Evolutionary conservation across 2,113 vertebrate genomes (phyloP), one percentile per base, ranked within the genome.

Genomic region (Bubo blakistoni): DNA sequence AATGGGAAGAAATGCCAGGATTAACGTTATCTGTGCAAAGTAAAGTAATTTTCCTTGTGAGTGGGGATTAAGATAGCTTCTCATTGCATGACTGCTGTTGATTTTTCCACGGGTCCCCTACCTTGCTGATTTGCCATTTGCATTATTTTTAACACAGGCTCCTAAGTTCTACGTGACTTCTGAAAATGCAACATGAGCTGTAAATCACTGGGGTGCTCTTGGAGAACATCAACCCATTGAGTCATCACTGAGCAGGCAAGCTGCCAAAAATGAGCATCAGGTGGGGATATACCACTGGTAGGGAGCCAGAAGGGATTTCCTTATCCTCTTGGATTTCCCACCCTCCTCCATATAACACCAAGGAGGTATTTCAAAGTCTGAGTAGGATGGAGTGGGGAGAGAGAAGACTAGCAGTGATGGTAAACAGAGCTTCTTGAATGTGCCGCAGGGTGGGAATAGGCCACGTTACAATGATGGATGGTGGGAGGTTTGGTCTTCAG

Each of bases 391-490:
- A 67, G 26, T 9, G 26, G 30, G 26, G 13, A 47, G 54, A 46
- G 26, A 86, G 27, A 66, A 40, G 29, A 38, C 16, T 22, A 26
- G n/a, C 1, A 1, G 14, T 32, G 46, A 29, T 36, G 30, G 19
- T 61, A 32, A 65, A 9, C 0, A 0, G n/a, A 70, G 24, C 6
- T 65, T 76, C 40, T 49, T 71, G 40, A 18, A 51, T 70, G 42
- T 74, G 55, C 55, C 1, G 0, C 61, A 63, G 57, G 22, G 26
- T 54, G 12, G 29, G 38, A 74, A 49, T 14, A 38, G 38, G 12
- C 18, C 29, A 67, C 1, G 1, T 32, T 46, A 24, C 1, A 0
- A 20, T 52, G 58, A 17, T 34, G 59, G 4, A 7, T 58, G 29
- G 29, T 58, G 13, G 34, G 36, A 73, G 49, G 7, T 62, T 55